Base-by-base conservation (phyloP, 1,140 invertebrate genomes). In the Bombus waltoni region DNA sequence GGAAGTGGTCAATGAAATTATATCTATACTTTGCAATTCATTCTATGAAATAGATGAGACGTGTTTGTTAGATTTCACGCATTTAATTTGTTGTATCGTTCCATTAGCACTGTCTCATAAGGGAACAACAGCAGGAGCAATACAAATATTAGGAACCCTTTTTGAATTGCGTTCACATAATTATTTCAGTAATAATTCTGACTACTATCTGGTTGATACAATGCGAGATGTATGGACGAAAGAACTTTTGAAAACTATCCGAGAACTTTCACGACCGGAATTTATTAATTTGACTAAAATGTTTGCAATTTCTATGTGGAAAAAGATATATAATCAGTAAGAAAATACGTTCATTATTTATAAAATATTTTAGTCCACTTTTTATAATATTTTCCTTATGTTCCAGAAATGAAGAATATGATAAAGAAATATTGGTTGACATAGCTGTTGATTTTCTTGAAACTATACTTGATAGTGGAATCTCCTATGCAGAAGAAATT, bases 1-100 rank as follows among this genome's bases (percentile, higher is more conserved):
- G 81, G 90, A 93, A 9, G 95, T 95, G 9, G 94, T 96, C 28
- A 93, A 94, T 75, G 88, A 93, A 71, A 96, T 97, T 38, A 91
- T 96, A 83, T 93, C 88, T 80, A 93, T 93, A 71, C 68, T 95
- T 85, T 94, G 93, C 38, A 76, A 87, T 44, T 83, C 88, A 57
- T 75, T 92, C 35, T 86, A 82, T 32, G 74, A 83, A 35, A 88
- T 79, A 13, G 75, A 87, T 65, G 79, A 92, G 18, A 66, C 40
- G 38, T 77, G 78, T 35, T 65, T 89, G 3, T 62, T 81, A 42
- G 86, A 92, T 59, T 76, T 94, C 18, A 75, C 88, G 0, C 87
- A 89, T 75, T 89, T 94, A 53, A 85, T 91, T 53, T 89, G 88
- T 1, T 75, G 86, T 22, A 80, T 95, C 38, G 83, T 93, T 15